Evolutionary conservation across 2,797 vertebrate species (phyloP), one percentile per base, ranked within the genome.

Genomic region (Tenualosa ilisha): DNA sequence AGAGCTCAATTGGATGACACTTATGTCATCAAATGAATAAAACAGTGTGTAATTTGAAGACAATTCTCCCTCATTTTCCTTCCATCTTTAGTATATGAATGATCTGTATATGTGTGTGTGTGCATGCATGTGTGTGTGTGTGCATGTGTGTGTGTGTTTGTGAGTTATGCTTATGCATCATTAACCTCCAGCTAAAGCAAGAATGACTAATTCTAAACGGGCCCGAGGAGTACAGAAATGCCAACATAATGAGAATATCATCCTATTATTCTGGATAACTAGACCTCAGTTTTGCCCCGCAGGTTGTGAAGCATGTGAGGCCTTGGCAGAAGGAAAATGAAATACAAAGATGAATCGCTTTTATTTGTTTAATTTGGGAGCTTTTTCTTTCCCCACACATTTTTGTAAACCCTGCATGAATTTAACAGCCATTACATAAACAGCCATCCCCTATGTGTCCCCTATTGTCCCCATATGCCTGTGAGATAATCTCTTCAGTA

Each of bases 31-130:
- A 49, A 5, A 15, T 9, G 4, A 13, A 17, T 13, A 54, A 31
- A 24, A 79, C 56, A 37, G 31, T 53, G 54, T 79, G 68, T 84
- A 1, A 84, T 79, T 84, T 54, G 68, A 20, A 84, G 83, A 50
- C 46, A 43, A 79, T 84, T 79, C 46, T 31, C 22, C 49, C 31
- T 72, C 65, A 68, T 37, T 17, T 37, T 15, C n/a, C 26, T 37
- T 15, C 24, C 12, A 5, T 68, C 65, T 15, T 68, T 31, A 31
- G 8, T 15, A 12, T 2, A 68, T 68, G 26, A 31, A 12, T 37
- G 31, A 65, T 56, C 54, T 56, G 1, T 63, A 7, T 68, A 8
- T 65, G 6, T 26, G n/a, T 65, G 61, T 65, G 63, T 68, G 63
- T 31, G 63, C 22, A 6, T 61, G 59, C 15, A 22, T 68, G 65